These are phyloP conservation scores for Achlya flavicornis DNA, from an alignment of 2,888 invertebrate genomes.

Conservation along the genomic window DNA sequence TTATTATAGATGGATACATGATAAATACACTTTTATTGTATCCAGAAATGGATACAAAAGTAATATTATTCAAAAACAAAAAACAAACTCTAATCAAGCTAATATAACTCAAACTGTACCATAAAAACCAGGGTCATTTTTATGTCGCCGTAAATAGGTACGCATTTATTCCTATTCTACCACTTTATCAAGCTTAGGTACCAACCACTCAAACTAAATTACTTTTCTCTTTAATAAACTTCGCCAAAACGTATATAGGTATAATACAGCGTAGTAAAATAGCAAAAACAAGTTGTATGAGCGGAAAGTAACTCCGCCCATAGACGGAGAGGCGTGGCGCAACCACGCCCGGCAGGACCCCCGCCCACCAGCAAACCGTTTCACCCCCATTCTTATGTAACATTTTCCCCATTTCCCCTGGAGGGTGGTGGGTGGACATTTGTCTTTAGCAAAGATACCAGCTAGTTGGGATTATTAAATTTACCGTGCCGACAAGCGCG, in stretches of 20 bases:
- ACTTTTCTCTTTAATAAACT: slow-evolving; percentile 35
- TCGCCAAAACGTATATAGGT: background rate
- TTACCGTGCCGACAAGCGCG: slow-evolving; percentile 47
- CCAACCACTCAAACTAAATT: slow-evolving; percentile 42
- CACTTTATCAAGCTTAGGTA: slow-evolving; percentile 20
- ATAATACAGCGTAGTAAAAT: slow-evolving; percentile 8
- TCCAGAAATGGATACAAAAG: background rate
- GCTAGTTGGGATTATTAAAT: slow-evolving; percentile 68
- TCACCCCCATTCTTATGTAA: slow-evolving; percentile 58
- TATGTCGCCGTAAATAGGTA: slow-evolving; percentile 10
- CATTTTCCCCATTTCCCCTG: slow-evolving; percentile 36
- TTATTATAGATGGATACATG: too few relatives aligned
- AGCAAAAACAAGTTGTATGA: slow-evolving; percentile 14
- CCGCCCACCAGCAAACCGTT: slow-evolving; percentile 18
- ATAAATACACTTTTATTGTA: background rate
- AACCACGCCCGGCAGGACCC: slow-evolving; percentile 34
- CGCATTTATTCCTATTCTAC: slow-evolving; percentile 7
- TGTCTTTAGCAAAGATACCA: slow-evolving; percentile 49
- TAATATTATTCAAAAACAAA: slow-evolving; percentile 5
- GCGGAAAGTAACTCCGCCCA: slow-evolving; percentile 29
- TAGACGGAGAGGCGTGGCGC: slow-evolving; percentile 39
- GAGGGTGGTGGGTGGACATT: slow-evolving; percentile 68
- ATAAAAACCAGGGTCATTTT: slow-evolving; percentile 17
- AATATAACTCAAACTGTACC: background rate
- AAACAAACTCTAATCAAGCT: slow-evolving; percentile 28